phyloP scores from a whole-genome alignment of 2,797 vertebrate species.

The Notolabrus celidotus region DNA sequence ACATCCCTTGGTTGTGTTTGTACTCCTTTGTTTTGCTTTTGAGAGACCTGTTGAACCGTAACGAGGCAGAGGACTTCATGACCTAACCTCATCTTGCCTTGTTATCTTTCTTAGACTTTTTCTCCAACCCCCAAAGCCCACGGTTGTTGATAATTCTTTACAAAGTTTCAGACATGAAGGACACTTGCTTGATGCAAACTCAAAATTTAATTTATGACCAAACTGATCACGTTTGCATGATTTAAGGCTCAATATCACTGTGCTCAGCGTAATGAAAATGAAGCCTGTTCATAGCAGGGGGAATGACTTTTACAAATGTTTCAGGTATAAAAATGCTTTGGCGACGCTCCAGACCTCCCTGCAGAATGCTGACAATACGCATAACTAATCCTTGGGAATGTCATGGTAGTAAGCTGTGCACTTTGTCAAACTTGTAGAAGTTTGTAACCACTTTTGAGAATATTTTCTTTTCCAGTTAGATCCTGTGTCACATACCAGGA shows the following conservation, averaged over 20 bases:
- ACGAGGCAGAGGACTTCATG: slow-evolving; percentile 41
- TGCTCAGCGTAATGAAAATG: slow-evolving; percentile 55
- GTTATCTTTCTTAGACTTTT: slow-evolving; percentile 45
- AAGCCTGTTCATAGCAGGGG: slow-evolving; percentile 55
- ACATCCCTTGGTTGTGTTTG: slow-evolving; percentile 34
- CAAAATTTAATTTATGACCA: slow-evolving; percentile 51
- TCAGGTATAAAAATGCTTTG: slow-evolving; percentile 71
- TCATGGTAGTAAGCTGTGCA: slow-evolving; percentile 50
- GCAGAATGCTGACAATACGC: slow-evolving; percentile 74
- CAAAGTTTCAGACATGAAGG: slow-evolving; percentile 53
- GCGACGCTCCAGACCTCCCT: slow-evolving; percentile 72
- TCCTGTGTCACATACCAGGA: background rate
- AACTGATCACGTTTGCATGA: slow-evolving; percentile 44
- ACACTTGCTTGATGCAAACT: slow-evolving; percentile 24
- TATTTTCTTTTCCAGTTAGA: slow-evolving; percentile 13
- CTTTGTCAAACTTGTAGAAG: slow-evolving; percentile 42
- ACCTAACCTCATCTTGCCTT: slow-evolving; percentile 49
- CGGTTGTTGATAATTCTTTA: slow-evolving; percentile 29
- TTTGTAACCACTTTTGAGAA: slow-evolving; percentile 34
- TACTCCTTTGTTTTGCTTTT: slow-evolving; percentile 57
- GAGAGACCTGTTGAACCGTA: slow-evolving; percentile 32
- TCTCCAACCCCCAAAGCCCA: slow-evolving; percentile 27
- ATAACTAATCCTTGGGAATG: slow-evolving; percentile 75
- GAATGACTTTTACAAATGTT: slow-evolving; percentile 74
- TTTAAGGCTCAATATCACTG: slow-evolving; percentile 48